phyloP scores from a whole-genome alignment of 2,888 invertebrate genomes.

The Branchellion lobata region DNA sequence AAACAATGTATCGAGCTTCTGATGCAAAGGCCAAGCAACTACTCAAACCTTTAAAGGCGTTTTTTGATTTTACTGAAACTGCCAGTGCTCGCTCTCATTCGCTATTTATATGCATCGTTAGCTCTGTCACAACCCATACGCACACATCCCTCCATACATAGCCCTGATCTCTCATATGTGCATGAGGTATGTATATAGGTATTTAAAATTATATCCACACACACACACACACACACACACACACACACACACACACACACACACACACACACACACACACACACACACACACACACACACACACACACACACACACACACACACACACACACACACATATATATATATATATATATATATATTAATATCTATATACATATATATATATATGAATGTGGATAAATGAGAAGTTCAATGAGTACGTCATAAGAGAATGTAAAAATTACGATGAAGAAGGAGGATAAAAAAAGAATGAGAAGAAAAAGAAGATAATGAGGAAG shows the following conservation, averaged over 20 bases:
- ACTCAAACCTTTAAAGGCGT: too few species aligned
- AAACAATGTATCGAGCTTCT: too few species aligned
- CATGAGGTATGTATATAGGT: too few species aligned
- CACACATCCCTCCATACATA: too few species aligned
- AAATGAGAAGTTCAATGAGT: background rate
- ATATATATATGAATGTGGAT: background rate
- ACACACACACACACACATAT: conserved; percentile 45
- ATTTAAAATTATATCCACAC: background rate
- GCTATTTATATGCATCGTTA: too few species aligned
- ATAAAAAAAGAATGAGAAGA: too few species aligned
- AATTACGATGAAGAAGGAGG: background rate
- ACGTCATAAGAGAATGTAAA: background rate
- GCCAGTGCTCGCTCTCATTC: too few species aligned
- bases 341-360: conserved; percentile 42
- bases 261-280: conserved; percentile 1
- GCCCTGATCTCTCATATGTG: too few species aligned
- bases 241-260: conserved; percentile 18
- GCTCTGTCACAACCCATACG: too few species aligned
- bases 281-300: conserved; percentile 37
- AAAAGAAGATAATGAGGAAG: too few species aligned
- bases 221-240: conserved; percentile 10
- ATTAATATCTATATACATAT: conserved; percentile 17
- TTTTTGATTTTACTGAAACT: too few species aligned
- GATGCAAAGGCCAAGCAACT: too few species aligned
- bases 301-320: conserved; percentile 26